phyloP scores from a whole-genome alignment of 2,113 vertebrate species.

The Ictalurus furcatus region DNA sequence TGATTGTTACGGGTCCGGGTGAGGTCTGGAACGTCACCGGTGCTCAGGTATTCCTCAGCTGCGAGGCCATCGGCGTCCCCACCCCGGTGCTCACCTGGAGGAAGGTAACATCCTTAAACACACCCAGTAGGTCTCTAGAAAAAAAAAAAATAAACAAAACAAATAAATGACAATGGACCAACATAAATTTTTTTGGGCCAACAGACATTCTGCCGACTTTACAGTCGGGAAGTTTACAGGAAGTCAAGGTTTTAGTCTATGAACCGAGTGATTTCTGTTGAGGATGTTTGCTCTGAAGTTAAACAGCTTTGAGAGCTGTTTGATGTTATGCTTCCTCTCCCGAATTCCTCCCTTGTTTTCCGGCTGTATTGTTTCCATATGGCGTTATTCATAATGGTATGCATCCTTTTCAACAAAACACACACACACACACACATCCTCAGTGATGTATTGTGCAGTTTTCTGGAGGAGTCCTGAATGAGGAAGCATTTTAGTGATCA shows the following conservation, averaged over 20 bases:
- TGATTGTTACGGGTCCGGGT: constrained; percentile 85
- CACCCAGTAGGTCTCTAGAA: background rate
- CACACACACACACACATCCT: constrained; percentile 2
- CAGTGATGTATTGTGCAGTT: background rate
- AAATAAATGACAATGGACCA: background rate
- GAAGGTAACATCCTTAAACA: constrained; percentile 73
- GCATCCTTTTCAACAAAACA: constrained; percentile 25
- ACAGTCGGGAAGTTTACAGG: background rate
- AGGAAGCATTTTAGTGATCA: background rate
- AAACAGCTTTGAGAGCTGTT: background rate
- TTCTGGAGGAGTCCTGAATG: background rate
- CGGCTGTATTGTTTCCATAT: constrained; percentile 39
- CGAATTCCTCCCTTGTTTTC: constrained; percentile 3
- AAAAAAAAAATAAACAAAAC: background rate
- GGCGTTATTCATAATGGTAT: constrained; percentile 20
- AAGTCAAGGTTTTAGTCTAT: background rate
- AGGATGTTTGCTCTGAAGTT: background rate
- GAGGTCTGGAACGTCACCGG: constrained; percentile 89
- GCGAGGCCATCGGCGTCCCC: constrained; percentile 89
- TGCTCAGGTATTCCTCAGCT: constrained; percentile 89
- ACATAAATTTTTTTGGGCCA: too few species aligned
- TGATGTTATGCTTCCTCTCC: constrained; percentile 30
- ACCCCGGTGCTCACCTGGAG: constrained; percentile 93
- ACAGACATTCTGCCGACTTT: too few species aligned
- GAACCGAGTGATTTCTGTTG: background rate